Conservation (phyloP, 1,140 invertebrate species). For the Drosophila grimshawi region DNA sequence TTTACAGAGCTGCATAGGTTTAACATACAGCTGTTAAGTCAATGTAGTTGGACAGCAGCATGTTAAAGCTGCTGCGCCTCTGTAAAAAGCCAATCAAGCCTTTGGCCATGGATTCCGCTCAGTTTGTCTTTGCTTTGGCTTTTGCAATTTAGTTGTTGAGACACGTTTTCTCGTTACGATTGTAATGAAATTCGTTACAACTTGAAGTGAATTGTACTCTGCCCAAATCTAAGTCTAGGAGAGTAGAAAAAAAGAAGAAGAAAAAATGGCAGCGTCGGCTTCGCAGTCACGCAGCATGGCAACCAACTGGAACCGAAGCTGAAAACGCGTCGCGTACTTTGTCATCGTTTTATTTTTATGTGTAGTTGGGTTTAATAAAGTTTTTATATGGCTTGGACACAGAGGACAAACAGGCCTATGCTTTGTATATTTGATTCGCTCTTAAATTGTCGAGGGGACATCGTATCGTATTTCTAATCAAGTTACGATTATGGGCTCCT, state of each 20-base stretch:
- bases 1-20: slow-evolving; percentile 12
- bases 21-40: slow-evolving; percentile 8
- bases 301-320: slow-evolving; percentile 30
- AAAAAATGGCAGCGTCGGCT: slow-evolving; percentile 47
- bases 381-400: slow-evolving; percentile 60
- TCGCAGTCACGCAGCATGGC: slow-evolving; percentile 52
- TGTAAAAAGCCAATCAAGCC: slow-evolving; percentile 68
- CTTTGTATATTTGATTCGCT: neutral
- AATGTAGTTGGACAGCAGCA: slow-evolving; percentile 7
- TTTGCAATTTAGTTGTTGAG: slow-evolving; percentile 78
- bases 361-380: slow-evolving; percentile 82
- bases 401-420: neutral
- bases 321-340: slow-evolving; percentile 67
- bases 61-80: slow-evolving; percentile 18
- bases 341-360: slow-evolving; percentile 82
- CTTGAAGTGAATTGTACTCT: slow-evolving; percentile 74
- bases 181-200: slow-evolving; percentile 82
- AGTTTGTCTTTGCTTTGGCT: slow-evolving; percentile 58
- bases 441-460: slow-evolving; percentile 3
- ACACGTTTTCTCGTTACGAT: slow-evolving; percentile 82
- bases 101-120: slow-evolving; percentile 29
- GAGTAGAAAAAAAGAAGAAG: neutral
- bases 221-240: slow-evolving; percentile 7
- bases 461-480: slow-evolving; percentile 65
- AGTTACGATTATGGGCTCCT: slow-evolving; percentile 61